Conservation (phyloP, 2,797 vertebrate species). For the Typhlichthys eigenmanni region DNA sequence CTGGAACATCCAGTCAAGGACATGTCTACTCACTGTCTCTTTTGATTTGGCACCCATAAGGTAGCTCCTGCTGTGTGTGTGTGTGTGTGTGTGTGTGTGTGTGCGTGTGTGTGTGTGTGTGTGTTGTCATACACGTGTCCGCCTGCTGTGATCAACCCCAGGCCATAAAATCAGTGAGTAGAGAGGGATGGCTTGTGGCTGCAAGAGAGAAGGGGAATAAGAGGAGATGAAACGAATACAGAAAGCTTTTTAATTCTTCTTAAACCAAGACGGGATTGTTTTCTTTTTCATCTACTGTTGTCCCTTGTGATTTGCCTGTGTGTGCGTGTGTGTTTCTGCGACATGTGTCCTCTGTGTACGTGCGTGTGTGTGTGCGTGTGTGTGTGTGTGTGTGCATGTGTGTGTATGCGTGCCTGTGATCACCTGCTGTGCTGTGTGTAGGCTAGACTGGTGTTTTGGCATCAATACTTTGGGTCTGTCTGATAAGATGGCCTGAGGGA, state of each 20-base stretch:
- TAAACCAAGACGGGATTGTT: constrained; percentile 33
- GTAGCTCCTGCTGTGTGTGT: background rate
- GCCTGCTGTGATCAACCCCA: constrained; percentile 42
- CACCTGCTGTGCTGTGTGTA: constrained; percentile 65
- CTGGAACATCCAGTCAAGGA: constrained; percentile 37
- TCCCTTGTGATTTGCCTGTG: constrained; percentile 43
- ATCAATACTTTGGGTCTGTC: constrained; percentile 68
- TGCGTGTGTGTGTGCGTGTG: too few species aligned
- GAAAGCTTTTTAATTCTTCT: constrained; percentile 58
- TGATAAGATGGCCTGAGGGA: constrained; percentile 69
- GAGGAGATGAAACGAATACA: constrained; percentile 40
- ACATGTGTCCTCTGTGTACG: too few species aligned
- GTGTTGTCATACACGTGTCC: constrained; percentile 13
- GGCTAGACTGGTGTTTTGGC: constrained; percentile 64
- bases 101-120: constrained; percentile 23
- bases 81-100: constrained; percentile 6
- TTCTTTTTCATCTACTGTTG: constrained; percentile 33
- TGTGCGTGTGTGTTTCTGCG: too few species aligned
- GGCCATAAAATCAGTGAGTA: constrained; percentile 56
- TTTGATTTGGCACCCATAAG: too few species aligned
- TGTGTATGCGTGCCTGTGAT: constrained; percentile 36
- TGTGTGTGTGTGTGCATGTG: constrained; percentile 6
- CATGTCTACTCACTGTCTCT: constrained; percentile 24
- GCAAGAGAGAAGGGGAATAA: constrained; percentile 23
- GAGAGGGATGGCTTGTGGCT: constrained; percentile 53